Evolutionary conservation across 2,797 vertebrate species (phyloP).

Genomic region (Anas acuta): DNA sequence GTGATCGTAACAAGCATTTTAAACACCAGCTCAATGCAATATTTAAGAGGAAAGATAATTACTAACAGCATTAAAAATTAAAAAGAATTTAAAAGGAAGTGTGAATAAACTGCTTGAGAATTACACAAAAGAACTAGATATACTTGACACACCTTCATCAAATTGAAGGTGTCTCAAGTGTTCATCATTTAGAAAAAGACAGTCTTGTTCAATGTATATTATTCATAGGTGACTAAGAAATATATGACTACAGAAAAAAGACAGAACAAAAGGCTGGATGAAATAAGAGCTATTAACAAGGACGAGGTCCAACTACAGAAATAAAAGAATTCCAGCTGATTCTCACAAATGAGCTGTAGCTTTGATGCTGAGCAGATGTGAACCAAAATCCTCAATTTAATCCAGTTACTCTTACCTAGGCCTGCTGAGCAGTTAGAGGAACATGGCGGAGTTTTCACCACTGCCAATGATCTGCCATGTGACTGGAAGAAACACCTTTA

Average conservation of each 20-base stretch:
- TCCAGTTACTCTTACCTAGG: no score
- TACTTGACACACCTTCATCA: background rate
- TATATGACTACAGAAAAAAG: background rate
- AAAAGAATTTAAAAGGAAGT: background rate
- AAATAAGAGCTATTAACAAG: background rate
- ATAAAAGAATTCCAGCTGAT: background rate
- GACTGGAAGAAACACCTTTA: background rate
- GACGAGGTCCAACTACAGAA: background rate
- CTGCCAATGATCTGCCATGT: background rate
- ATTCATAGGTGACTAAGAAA: background rate
- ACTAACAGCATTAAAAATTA: background rate
- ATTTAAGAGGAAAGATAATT: background rate
- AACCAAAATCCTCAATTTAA: no score
- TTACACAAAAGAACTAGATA: background rate
- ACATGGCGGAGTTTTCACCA: background rate
- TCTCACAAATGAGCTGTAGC: background rate
- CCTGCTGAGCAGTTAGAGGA: background rate
- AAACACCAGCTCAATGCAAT: background rate
- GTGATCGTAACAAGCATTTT: background rate
- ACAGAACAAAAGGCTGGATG: background rate
- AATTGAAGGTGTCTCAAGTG: background rate
- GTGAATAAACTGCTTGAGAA: background rate
- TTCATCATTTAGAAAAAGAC: background rate
- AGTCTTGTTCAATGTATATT: background rate
- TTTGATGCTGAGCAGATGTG: background rate